Percentiles rank a stretch among this genome's conserved stretches.
phyloP scores from a whole-genome alignment of 2,113 vertebrate species.

The Oryzias melastigma region DNA sequence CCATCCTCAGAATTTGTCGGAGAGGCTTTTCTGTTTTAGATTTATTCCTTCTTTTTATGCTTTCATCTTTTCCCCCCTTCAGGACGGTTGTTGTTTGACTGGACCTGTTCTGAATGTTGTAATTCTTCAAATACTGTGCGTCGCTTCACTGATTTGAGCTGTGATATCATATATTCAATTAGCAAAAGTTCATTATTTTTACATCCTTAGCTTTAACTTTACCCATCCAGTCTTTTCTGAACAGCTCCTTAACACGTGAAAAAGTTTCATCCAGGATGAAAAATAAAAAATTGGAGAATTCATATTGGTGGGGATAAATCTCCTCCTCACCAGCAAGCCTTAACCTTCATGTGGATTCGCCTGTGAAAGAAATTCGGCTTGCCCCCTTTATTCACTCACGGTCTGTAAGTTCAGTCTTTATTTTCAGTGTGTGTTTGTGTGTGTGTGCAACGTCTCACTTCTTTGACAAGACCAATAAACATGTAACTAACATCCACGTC shows the following conservation, averaged over 20 bases:
- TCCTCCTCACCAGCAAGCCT: slow-evolving; percentile 63
- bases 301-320: slow-evolving; percentile 24
- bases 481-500: slow-evolving; percentile 49
- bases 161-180: slow-evolving; percentile 52
- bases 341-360: slow-evolving; percentile 49
- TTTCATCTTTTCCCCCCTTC: slow-evolving; percentile 44
- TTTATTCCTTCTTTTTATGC: slow-evolving; percentile 18
- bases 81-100: slow-evolving; percentile 51
- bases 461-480: slow-evolving; percentile 75
- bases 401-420: slow-evolving; percentile 37
- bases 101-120: slow-evolving; percentile 70
- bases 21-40: slow-evolving; percentile 15
- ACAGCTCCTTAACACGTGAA: slow-evolving; percentile 46
- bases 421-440: slow-evolving; percentile 36
- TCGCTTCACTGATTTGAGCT: slow-evolving; percentile 62
- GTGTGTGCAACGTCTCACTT: slow-evolving; percentile 61
- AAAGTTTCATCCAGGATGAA: slow-evolving; percentile 24
- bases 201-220: slow-evolving; percentile 29
- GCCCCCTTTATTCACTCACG: slow-evolving; percentile 27
- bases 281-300: slow-evolving; percentile 27
- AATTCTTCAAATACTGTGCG: slow-evolving; percentile 59
- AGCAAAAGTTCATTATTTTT: slow-evolving; percentile 30
- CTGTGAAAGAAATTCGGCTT: slow-evolving; percentile 39
- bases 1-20: slow-evolving; percentile 31
- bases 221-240: slow-evolving; percentile 27